These are phyloP conservation scores for Nebria salina DNA, from an alignment of 2,888 invertebrate species.

Conservation along the genomic window DNA sequence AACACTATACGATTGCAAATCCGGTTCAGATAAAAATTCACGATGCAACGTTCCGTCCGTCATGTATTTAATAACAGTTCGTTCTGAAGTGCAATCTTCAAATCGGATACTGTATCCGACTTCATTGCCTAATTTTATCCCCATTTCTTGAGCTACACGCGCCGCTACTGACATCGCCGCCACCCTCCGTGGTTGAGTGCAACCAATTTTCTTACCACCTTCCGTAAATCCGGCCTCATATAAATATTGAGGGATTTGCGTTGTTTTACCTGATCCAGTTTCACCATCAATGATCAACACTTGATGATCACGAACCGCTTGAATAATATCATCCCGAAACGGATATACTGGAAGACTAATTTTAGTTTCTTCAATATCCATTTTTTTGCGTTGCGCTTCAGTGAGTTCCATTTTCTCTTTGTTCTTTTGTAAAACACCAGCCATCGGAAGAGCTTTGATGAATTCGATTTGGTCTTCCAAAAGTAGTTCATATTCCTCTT, in stretches of 20 bases:
- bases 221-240: constrained; percentile 91
- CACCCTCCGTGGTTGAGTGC: constrained; percentile 96
- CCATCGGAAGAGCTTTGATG: constrained; percentile 86
- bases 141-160: constrained; percentile 97
- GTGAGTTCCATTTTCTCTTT: constrained; percentile 70
- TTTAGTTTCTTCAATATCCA: constrained; percentile 91
- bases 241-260: constrained; percentile 98
- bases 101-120: constrained; percentile 94
- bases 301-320: constrained; percentile 90
- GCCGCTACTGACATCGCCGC: constrained; percentile 99
- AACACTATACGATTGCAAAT: constrained; percentile 94
- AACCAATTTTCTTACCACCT: constrained; percentile 90
- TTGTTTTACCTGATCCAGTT: constrained; percentile 99
- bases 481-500: constrained; percentile 90
- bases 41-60: constrained; percentile 98
- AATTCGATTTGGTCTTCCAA: constrained; percentile 98
- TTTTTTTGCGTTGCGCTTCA: constrained; percentile 75
- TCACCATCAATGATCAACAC: constrained; percentile 96
- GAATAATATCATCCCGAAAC: constrained; percentile 87
- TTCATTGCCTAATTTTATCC: constrained; percentile 93
- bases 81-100: constrained; percentile 98
- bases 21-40: constrained; percentile 97
- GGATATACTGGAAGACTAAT: constrained; percentile 93
- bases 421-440: constrained; percentile 71
- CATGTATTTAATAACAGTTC: constrained; percentile 98